Percentiles rank a stretch among this genome's conserved stretches.
phyloP scores from a whole-genome alignment of 2,888 invertebrate genomes.

The Leucophenga maculata region DNA sequence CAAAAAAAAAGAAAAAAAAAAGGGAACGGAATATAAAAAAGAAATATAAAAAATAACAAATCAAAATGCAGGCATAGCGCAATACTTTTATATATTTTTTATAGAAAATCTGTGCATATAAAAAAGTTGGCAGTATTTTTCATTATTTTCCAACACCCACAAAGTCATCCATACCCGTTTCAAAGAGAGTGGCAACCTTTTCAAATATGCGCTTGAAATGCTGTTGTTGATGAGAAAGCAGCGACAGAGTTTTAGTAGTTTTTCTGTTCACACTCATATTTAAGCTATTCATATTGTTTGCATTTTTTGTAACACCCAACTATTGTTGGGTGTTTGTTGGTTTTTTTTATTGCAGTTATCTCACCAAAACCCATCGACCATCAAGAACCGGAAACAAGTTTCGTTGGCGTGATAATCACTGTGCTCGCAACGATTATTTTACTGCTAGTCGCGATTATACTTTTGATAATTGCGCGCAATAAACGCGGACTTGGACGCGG shows the following conservation, averaged over 20 bases:
- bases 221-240: too few relatives aligned
- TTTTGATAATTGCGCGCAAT: slow-evolving; percentile 80
- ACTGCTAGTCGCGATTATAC: slow-evolving; percentile 79
- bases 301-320: slow-evolving; percentile 24
- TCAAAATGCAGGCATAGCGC: neutral
- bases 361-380: slow-evolving; percentile 75
- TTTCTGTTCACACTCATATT: neutral
- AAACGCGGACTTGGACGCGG: slow-evolving; percentile 72
- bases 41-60: neutral
- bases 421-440: slow-evolving; percentile 82
- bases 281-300: slow-evolving; percentile 20
- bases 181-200: neutral
- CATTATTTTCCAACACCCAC: too few relatives aligned
- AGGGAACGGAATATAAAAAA: too few relatives aligned
- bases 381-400: slow-evolving; percentile 75
- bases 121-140: neutral
- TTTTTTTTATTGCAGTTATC: slow-evolving; percentile 59
- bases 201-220: neutral
- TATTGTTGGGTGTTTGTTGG: slow-evolving; percentile 5
- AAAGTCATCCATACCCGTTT: too few relatives aligned
- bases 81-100: slow-evolving; percentile 35
- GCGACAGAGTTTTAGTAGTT: neutral
- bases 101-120: neutral
- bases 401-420: slow-evolving; percentile 80
- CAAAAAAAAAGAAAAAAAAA: neutral